A percentile compares a stretch with the other conserved stretches of the same genome.
Evolutionary conservation across 2,888 invertebrate genomes (phyloP).

Genomic region (Cylindroiulus punctatus): DNA sequence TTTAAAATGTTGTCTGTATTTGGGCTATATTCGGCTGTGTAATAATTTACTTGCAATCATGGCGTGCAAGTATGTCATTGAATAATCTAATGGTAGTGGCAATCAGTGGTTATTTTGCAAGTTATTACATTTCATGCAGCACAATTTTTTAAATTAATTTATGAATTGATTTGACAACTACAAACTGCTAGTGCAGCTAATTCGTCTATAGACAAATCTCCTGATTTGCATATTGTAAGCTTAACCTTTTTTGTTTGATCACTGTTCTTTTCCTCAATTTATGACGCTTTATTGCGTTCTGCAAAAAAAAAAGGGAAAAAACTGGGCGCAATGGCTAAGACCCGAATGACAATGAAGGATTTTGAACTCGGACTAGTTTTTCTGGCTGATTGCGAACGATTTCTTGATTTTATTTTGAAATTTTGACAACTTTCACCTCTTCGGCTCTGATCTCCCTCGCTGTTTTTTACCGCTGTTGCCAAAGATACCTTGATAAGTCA

Average conservation of each 20-base stretch:
- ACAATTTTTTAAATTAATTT: no score
- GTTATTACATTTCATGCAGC: no score
- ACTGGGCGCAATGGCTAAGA: neutral
- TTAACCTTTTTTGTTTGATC: conserved; percentile 12
- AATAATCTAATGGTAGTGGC: no score
- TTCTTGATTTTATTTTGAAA: neutral
- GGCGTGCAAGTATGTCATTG: no score
- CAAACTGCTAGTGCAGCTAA: neutral
- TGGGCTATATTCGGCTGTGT: no score
- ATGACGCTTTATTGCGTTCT: neutral
- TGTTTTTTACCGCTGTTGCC: neutral
- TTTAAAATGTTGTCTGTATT: no score
- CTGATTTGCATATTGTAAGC: neutral
- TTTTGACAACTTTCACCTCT: conserved; percentile 40
- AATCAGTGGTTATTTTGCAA: no score
- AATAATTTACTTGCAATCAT: no score
- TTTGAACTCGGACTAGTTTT: conserved; percentile 50
- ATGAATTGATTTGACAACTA: neutral
- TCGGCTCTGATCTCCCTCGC: neutral
- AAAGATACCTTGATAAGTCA: conserved; percentile 50
- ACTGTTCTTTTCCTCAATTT: neutral
- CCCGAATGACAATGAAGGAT: conserved; percentile 35
- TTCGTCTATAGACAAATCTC: neutral
- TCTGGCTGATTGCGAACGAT: neutral
- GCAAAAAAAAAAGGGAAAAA: neutral